These are phyloP conservation scores for Strongylocentrotus purpuratus DNA, from an alignment of 35 echinoderm and acorn worm genomes.

Conservation along the genomic window DNA sequence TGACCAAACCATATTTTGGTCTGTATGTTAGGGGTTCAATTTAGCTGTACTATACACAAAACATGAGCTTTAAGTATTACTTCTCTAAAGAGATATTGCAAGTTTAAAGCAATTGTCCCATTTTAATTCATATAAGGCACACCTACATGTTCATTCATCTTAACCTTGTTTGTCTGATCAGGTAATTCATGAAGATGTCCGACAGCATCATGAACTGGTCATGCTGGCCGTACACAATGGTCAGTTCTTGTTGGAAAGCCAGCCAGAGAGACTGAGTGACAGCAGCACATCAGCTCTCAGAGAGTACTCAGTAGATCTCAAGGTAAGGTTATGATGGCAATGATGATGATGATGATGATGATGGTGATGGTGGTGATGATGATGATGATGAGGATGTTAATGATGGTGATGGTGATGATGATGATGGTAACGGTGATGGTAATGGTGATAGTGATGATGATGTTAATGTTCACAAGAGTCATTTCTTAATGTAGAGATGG, in stretches of 20 bases:
- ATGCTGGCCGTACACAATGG: constrained; percentile 96
- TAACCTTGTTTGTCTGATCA: background rate
- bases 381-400: background rate
- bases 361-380: background rate
- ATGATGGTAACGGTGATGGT: background rate
- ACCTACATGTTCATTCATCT: no score
- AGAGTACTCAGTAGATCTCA: constrained; percentile 81
- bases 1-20: no score
- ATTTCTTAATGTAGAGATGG: no score
- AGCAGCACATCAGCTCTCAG: constrained; percentile 72
- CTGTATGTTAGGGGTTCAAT: no score
- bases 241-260: constrained; percentile 90
- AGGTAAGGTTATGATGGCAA: constrained; percentile 58
- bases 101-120: no score
- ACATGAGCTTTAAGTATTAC: no score
- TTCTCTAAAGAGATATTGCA: no score
- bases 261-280: constrained; percentile 84
- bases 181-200: constrained; percentile 79
- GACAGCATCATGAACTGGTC: constrained; percentile 80
- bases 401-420: background rate
- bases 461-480: background rate
- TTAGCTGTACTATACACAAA: no score
- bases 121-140: no score
- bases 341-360: background rate
- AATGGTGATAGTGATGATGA: background rate